Evolutionary conservation across 2,797 vertebrate species (phyloP).

Genomic region (Pseudomugil tenellus): DNA sequence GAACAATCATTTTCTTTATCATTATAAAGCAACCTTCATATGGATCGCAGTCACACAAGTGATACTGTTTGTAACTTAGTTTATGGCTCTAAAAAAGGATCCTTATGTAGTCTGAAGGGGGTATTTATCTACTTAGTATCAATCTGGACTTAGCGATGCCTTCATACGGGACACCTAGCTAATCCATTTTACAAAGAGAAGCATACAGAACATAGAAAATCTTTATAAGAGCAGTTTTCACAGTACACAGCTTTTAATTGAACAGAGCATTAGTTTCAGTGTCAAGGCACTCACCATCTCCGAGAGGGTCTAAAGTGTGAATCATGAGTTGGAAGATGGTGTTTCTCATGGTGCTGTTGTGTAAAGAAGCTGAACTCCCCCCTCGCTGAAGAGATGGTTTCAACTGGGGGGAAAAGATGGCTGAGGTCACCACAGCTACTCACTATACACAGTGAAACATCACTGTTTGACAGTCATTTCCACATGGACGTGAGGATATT

Average conservation of each 20-base stretch:
- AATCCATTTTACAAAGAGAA: conserved; percentile 87
- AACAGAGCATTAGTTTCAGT: background rate
- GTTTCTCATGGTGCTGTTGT: conserved; percentile 94
- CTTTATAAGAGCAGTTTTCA: conserved; percentile 10
- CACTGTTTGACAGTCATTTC: conserved; percentile 6
- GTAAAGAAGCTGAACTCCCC: conserved; percentile 92
- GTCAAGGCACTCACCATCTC: conserved; percentile 86
- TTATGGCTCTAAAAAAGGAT: conserved; percentile 45
- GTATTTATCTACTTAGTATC: conserved; percentile 89
- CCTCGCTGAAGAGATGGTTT: conserved; percentile 87
- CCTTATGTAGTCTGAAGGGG: conserved; percentile 66
- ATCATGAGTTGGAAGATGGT: conserved; percentile 97
- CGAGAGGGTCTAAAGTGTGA: conserved; percentile 92
- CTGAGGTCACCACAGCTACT: conserved; percentile 51
- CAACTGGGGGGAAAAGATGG: conserved; percentile 75
- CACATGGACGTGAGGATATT: background rate
- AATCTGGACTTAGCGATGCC: conserved; percentile 84
- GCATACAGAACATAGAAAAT: conserved; percentile 61
- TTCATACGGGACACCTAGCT: conserved; percentile 79
- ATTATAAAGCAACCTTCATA: background rate
- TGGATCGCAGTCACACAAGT: background rate
- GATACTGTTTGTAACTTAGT: conserved; percentile 15
- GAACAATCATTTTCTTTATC: background rate
- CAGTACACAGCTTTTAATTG: conserved; percentile 7
- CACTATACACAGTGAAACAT: conserved; percentile 21